Evolutionary conservation across 2,888 invertebrate genomes (phyloP).

Genomic region (Pristionchus arcanus): DNA sequence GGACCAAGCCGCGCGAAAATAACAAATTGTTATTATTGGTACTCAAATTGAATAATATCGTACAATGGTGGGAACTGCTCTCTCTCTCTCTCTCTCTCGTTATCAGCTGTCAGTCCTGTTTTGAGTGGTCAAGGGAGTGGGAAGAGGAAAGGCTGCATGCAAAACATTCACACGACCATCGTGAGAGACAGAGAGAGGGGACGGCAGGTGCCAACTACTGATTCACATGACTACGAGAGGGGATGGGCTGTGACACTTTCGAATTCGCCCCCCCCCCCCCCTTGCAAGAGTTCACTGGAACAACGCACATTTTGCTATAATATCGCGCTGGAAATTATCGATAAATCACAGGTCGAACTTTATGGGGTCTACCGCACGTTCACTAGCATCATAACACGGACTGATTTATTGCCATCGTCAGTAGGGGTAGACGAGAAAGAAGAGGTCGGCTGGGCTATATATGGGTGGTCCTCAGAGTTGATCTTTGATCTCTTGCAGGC

Average conservation of each 20-base stretch:
- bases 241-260: neutral
- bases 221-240: neutral
- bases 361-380: too few relatives aligned
- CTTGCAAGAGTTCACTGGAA: too few relatives aligned
- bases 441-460: neutral
- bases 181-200: neutral
- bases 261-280: too few relatives aligned
- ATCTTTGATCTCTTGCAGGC: constrained; percentile 22
- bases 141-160: neutral
- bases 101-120: constrained; percentile 1
- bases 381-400: neutral
- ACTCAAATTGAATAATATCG: neutral
- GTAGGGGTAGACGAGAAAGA: neutral
- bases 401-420: neutral
- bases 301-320: neutral
- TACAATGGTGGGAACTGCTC: neutral
- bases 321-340: neutral
- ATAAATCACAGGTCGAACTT: neutral
- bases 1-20: neutral
- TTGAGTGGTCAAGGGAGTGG: neutral
- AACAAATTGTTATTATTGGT: too few relatives aligned
- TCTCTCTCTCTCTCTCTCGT: too few relatives aligned
- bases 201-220: neutral
- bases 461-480: too few relatives aligned
- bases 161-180: constrained; percentile 23